phyloP scores from a whole-genome alignment of 2,113 vertebrate genomes.

The Charina bottae region DNA sequence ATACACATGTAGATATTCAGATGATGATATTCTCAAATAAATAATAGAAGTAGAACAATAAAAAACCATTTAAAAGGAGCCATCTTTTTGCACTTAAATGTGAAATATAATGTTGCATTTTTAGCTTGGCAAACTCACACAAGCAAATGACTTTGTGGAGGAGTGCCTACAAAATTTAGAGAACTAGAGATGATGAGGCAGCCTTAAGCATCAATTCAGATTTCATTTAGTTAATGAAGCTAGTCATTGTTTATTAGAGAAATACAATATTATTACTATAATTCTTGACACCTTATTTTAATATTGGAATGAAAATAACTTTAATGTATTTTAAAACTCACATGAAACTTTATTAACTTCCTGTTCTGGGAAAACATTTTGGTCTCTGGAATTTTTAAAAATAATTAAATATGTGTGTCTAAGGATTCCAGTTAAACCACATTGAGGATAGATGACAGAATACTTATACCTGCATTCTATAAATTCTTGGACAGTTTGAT shows the following conservation, averaged over 20 bases:
- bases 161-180: not conserved
- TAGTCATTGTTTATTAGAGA: not conserved
- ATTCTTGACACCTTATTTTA: not conserved
- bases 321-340: not conserved
- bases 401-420: not conserved
- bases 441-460: not conserved
- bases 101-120: no score
- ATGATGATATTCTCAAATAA: no score
- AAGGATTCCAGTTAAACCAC: not conserved
- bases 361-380: not conserved
- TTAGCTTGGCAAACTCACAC: no score
- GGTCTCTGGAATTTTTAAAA: not conserved
- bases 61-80: no score
- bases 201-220: not conserved
- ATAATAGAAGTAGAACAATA: no score
- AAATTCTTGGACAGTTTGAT: not conserved
- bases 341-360: not conserved
- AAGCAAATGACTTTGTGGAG: not conserved
- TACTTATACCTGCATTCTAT: not conserved
- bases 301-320: not conserved
- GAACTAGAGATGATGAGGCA: not conserved
- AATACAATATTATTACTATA: not conserved
- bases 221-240: not conserved
- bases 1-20: no score
- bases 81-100: no score